Base-by-base conservation (phyloP, 2,113 vertebrate genomes). In the Gobiocypris rarus region DNA sequence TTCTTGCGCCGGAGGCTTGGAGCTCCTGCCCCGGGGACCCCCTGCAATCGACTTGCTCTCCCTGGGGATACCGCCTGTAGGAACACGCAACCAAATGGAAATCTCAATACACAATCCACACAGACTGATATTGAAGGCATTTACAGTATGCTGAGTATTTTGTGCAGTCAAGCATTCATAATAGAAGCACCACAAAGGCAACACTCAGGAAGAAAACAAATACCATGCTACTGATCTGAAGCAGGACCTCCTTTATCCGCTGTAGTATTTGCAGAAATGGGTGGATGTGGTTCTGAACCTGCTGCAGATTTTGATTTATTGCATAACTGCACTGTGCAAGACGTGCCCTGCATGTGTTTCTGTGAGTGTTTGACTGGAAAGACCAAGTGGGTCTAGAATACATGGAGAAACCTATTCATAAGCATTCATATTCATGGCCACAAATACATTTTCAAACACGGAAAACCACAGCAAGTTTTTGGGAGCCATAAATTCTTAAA, bases 31-130 rank as follows among this genome's bases (percentile, higher is more conserved):
- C 92, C 15, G 85, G 92, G 92, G 91, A 91, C 83, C 75, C 86
- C 86, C 50, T 11, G 89, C 89, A 91, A 93, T 88, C 84, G 83
- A 86, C 89, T 65, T 22, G 67, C 82, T 76, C 65, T 90, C 93
- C 86, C 91, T 11, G 71, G 90, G 90, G 93, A 92, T 24, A 89
- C 50, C n/a, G 38, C 71, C 84, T 88, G 87, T 89, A 92, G 86
- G 87, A 91, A 90, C 91, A 92, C 90, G 90, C 91, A 92, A 83
- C 91, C 90, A 92, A 91, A 93, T 91, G 93, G 91, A 92, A 93
- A 93, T 92, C 88, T 90, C 91, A 90, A 92, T 90, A 87, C 90
- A 89, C 89, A 85, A 43, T 88, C 88, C 90, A 87, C 90, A 89
- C 89, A 90, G 90, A 91, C 89, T 91, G 88, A 91, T 85, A 91